Evolutionary conservation across 2,113 vertebrate species (phyloP).

Genomic region (Patagioenas fasciata): DNA sequence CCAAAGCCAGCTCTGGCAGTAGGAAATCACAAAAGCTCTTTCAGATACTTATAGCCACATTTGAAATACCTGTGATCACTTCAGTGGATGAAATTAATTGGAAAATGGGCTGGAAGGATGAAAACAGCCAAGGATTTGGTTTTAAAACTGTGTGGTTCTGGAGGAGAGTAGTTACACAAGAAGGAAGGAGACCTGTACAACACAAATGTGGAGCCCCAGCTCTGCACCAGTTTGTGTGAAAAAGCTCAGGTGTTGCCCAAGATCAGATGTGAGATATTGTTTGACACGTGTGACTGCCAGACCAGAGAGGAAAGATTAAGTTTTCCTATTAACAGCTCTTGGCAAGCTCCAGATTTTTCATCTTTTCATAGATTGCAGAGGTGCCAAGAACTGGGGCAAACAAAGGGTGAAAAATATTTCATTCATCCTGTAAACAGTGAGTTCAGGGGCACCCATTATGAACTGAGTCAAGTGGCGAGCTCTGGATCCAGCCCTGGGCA

Average conservation of each 20-base stretch:
- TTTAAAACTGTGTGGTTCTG: background rate
- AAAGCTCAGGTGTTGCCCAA: slow-evolving; percentile 7
- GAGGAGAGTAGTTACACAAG: background rate
- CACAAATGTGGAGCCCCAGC: background rate
- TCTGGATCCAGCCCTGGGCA: slow-evolving; percentile 31
- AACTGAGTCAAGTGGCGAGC: slow-evolving; percentile 9
- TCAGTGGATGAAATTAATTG: background rate
- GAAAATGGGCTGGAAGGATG: background rate
- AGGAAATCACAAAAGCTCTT: background rate
- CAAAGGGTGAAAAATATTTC: slow-evolving; percentile 44
- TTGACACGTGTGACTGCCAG: background rate
- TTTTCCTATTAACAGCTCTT: slow-evolving; percentile 17
- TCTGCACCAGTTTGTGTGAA: background rate
- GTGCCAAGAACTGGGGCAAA: slow-evolving; percentile 47
- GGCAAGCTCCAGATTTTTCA: slow-evolving; percentile 37
- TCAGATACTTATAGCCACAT: background rate
- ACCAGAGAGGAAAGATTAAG: background rate
- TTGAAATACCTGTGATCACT: background rate
- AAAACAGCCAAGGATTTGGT: background rate
- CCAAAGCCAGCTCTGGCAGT: background rate
- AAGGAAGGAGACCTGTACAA: background rate
- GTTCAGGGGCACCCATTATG: slow-evolving; percentile 30
- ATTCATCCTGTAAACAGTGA: slow-evolving; percentile 34
- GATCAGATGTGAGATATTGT: background rate
- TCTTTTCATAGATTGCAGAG: slow-evolving; percentile 35